Conservation (phyloP, 2,888 invertebrate genomes). For the Amblyjoppa proteus region DNA sequence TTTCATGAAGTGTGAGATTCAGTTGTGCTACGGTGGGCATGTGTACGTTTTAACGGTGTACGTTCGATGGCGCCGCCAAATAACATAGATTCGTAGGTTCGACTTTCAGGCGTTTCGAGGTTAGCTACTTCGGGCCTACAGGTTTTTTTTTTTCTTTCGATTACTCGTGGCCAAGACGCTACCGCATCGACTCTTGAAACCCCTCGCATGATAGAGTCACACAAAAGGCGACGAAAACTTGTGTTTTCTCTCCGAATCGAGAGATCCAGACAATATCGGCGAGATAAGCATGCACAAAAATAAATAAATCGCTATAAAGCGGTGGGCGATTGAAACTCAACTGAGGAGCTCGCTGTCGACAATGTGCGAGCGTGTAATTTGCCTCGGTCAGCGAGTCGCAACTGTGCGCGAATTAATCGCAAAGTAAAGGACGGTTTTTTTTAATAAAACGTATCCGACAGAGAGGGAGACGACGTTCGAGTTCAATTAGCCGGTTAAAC, state of each 20-base stretch:
- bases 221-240: background rate
- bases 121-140: too few relatives aligned
- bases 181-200: background rate
- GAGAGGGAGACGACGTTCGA: background rate
- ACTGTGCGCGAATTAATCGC: background rate
- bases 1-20: too few relatives aligned
- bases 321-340: background rate
- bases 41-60: too few relatives aligned
- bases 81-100: too few relatives aligned
- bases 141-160: too few relatives aligned
- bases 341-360: background rate
- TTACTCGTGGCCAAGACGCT: too few relatives aligned
- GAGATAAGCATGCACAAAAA: background rate
- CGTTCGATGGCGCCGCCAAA: too few relatives aligned
- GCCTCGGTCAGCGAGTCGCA: too few relatives aligned
- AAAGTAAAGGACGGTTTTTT: background rate
- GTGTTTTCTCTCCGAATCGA: background rate
- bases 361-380: background rate
- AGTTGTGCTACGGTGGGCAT: too few relatives aligned
- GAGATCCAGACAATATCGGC: background rate
- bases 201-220: background rate
- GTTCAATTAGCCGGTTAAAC: constrained; percentile 30
- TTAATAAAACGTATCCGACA: background rate
- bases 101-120: too few relatives aligned
- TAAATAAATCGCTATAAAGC: background rate